These are phyloP conservation scores for Orthosia gothica DNA, from an alignment of 2,888 invertebrate genomes.

Conservation along the genomic window DNA sequence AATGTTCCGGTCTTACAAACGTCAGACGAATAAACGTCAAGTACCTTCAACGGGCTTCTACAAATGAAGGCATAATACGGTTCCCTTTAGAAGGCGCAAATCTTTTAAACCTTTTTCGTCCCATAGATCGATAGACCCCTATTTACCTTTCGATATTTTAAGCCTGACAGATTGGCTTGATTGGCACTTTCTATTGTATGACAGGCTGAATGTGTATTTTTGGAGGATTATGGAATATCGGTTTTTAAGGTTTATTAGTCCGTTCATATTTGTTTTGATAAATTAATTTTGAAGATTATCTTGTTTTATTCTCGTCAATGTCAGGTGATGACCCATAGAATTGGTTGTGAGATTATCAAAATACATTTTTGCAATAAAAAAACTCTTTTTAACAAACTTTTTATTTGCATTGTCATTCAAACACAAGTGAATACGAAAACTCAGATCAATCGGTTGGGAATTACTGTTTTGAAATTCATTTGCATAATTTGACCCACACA, in stretches of 20 bases:
- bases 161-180: conserved; percentile 35
- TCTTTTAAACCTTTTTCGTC: conserved; percentile 45
- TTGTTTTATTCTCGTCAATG: not conserved
- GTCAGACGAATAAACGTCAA: conserved; percentile 36
- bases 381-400: too few species aligned
- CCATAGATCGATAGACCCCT: conserved; percentile 41
- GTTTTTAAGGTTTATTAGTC: not conserved
- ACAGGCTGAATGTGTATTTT: not conserved
- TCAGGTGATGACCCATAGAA: not conserved
- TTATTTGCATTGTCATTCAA: too few species aligned
- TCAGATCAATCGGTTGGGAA: too few species aligned
- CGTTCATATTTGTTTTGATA: not conserved
- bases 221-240: conserved; percentile 5
- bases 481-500: too few species aligned
- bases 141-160: conserved; percentile 55
- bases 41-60: conserved; percentile 23
- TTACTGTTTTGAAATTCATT: too few species aligned
- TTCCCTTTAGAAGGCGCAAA: conserved; percentile 41
- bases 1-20: conserved; percentile 33
- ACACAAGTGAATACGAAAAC: too few species aligned
- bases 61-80: conserved; percentile 56
- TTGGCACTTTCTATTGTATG: conserved; percentile 34
- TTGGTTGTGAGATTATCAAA: not conserved
- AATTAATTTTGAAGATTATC: conserved; percentile 4
- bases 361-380: too few species aligned